Conservation (phyloP, 2,797 vertebrate species). For the Harpagifer antarcticus region DNA sequence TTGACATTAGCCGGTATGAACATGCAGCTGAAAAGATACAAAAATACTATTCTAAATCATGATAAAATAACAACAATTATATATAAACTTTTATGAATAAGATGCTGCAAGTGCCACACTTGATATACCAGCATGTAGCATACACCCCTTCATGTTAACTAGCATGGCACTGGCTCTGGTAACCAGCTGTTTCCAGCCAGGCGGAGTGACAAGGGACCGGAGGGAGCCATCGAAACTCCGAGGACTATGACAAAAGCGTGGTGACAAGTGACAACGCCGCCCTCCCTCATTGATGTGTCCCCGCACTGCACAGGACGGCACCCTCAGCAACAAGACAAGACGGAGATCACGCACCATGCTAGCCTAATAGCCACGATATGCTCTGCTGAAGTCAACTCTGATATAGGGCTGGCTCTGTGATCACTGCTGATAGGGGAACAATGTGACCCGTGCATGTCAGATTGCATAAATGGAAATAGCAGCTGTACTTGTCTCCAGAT, state of each 20-base stretch:
- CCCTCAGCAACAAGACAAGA: constrained; percentile 76
- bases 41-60: not conserved
- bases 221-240: constrained; percentile 71
- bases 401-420: constrained; percentile 66
- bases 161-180: constrained; percentile 48
- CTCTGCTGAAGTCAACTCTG: constrained; percentile 68
- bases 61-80: not conserved
- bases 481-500: constrained; percentile 39
- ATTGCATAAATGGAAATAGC: constrained; percentile 59
- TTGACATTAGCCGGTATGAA: constrained; percentile 42
- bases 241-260: constrained; percentile 70
- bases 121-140: constrained; percentile 43
- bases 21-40: constrained; percentile 17
- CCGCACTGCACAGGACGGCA: constrained; percentile 66
- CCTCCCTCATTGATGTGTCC: constrained; percentile 62
- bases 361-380: constrained; percentile 73
- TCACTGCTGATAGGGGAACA: constrained; percentile 68
- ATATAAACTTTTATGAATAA: not conserved
- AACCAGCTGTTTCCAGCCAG: constrained; percentile 76
- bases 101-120: constrained; percentile 9
- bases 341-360: constrained; percentile 72
- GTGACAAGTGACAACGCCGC: constrained; percentile 73
- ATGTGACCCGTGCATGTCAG: constrained; percentile 65
- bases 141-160: constrained; percentile 28
- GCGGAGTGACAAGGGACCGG: constrained; percentile 72